Conservation (phyloP, 2,888 invertebrate genomes). For the Cheilosia vernalis region DNA sequence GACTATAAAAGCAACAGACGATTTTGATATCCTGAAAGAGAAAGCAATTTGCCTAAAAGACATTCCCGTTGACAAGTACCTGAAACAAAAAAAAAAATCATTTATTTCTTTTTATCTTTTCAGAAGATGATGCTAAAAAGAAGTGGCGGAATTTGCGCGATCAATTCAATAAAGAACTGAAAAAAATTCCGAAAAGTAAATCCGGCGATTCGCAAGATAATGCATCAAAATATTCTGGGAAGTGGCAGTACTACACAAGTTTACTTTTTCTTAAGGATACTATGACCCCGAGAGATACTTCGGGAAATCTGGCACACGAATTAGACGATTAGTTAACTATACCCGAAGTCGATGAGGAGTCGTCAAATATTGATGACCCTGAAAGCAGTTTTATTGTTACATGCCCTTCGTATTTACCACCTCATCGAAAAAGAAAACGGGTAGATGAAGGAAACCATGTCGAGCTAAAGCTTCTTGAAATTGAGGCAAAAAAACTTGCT, state of each 20-base stretch:
- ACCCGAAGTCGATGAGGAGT: background rate
- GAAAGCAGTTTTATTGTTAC: background rate
- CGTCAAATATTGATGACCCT: background rate
- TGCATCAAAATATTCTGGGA: background rate
- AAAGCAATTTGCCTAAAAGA: background rate
- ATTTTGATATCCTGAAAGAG: background rate
- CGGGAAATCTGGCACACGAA: background rate
- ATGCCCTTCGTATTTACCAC: background rate
- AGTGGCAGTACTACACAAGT: background rate
- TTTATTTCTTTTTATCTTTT: conserved; percentile 5
- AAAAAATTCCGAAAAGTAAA: conserved; percentile 6
- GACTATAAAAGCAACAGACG: background rate
- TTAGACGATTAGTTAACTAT: background rate
- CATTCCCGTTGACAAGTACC: background rate
- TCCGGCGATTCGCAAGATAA: background rate
- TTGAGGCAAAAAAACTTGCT: too few species aligned
- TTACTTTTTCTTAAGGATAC: conserved; percentile 8
- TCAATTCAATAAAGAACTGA: conserved; percentile 7
- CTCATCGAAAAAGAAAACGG: background rate
- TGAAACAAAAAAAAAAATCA: background rate
- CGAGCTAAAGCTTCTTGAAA: too few species aligned
- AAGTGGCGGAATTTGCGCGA: conserved; percentile 23
- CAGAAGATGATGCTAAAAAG: conserved; percentile 13
- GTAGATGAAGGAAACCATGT: background rate
- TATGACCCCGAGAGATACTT: background rate